These are phyloP conservation scores for Xyrichtys novacula DNA, from an alignment of 2,797 vertebrate genomes.

Conservation along the genomic window DNA sequence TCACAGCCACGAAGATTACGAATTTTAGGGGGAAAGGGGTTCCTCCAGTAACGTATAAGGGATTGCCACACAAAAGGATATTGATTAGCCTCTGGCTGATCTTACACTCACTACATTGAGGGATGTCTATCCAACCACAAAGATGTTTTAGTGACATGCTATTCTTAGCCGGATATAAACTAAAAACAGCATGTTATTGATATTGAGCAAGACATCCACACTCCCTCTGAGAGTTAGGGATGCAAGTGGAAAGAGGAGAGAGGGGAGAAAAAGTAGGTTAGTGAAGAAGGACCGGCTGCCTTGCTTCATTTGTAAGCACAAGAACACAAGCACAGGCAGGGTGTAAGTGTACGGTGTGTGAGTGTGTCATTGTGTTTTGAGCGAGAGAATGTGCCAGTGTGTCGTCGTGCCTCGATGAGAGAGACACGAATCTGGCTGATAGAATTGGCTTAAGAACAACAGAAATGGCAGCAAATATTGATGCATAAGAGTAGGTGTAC, in stretches of 20 bases:
- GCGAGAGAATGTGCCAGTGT: conserved; percentile 32
- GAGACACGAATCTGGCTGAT: conserved; percentile 10
- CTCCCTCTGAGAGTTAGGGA: conserved; percentile 51
- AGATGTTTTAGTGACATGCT: conserved; percentile 44
- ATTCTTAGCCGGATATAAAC: conserved; percentile 63
- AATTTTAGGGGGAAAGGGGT: conserved; percentile 32
- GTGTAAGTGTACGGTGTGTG: conserved; percentile 42
- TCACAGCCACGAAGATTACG: conserved; percentile 71
- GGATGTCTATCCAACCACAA: conserved; percentile 49
- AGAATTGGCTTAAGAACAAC: conserved; percentile 22
- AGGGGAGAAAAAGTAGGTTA: conserved; percentile 73
- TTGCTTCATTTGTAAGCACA: conserved; percentile 62
- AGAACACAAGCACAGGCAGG: conserved; percentile 52
- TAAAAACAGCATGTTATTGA: conserved; percentile 65
- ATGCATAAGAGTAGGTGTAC: conserved; percentile 6
- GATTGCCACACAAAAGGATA: conserved; percentile 62
- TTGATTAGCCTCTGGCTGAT: conserved; percentile 70
- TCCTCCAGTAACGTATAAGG: conserved; percentile 71
- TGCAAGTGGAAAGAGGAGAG: conserved; percentile 31
- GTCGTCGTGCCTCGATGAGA: conserved; percentile 37
- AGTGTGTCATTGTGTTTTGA: conserved; percentile 30
- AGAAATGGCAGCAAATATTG: neutral
- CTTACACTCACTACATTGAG: conserved; percentile 47
- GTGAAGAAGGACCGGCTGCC: conserved; percentile 61
- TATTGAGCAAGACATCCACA: conserved; percentile 63